phyloP scores from a whole-genome alignment of 2,797 vertebrate genomes.

The Tauraco hartlaubi region DNA sequence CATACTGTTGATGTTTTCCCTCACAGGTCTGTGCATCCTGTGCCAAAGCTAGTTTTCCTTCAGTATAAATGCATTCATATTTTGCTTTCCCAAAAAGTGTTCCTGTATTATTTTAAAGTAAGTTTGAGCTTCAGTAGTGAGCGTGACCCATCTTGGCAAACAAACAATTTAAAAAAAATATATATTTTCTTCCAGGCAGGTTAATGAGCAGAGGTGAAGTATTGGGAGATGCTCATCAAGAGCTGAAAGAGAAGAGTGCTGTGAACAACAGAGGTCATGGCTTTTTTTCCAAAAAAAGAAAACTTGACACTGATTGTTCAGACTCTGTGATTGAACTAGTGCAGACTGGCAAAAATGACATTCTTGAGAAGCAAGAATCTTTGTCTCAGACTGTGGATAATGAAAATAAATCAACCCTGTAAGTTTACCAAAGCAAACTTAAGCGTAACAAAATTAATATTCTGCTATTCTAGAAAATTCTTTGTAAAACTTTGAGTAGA shows the following conservation, averaged over 20 bases:
- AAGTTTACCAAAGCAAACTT: conserved; percentile 43
- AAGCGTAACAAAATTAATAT: neutral
- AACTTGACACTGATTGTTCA: conserved; percentile 50
- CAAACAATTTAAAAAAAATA: neutral
- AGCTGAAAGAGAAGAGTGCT: conserved; percentile 22
- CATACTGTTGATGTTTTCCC: neutral
- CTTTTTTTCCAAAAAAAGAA: conserved; percentile 69
- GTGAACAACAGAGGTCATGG: neutral
- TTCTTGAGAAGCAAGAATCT: conserved; percentile 1
- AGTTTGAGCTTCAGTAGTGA: neutral
- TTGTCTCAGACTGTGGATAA: neutral
- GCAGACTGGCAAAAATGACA: conserved; percentile 8
- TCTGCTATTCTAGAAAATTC: neutral
- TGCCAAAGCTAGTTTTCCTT: neutral
- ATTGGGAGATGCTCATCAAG: neutral
- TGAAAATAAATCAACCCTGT: conserved; percentile 44
- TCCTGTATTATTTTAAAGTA: neutral
- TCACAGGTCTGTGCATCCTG: neutral
- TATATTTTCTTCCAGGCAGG: conserved; percentile 71
- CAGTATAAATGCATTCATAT: neutral
- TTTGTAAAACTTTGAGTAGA: neutral
- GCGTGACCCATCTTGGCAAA: neutral
- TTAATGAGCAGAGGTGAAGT: conserved; percentile 74
- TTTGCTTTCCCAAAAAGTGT: neutral
- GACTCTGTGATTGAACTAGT: conserved; percentile 66